These are phyloP conservation scores for Drosophila subobscura DNA, from an alignment of 1,140 invertebrate genomes.

Conservation along the genomic window DNA sequence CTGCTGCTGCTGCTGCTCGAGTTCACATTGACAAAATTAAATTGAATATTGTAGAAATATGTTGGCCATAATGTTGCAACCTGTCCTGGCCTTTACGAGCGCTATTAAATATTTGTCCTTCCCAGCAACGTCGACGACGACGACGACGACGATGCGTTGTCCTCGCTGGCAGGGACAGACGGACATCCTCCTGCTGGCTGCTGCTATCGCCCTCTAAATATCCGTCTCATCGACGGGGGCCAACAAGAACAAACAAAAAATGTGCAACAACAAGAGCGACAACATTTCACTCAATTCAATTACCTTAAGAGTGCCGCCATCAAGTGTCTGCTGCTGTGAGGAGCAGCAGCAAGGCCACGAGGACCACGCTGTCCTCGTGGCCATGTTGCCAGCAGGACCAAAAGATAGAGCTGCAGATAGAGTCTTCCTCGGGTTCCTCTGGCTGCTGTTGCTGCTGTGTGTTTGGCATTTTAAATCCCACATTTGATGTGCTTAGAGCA, in stretches of 20 bases:
- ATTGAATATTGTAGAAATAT: conserved; percentile 80
- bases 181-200: neutral
- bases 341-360: conserved; percentile 32
- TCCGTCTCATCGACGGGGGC: conserved; percentile 66
- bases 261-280: conserved; percentile 53
- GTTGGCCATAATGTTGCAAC: conserved; percentile 70
- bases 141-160: conserved; percentile 51
- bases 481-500: conserved; percentile 79
- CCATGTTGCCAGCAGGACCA: conserved; percentile 10
- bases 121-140: conserved; percentile 31
- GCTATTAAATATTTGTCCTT: conserved; percentile 74
- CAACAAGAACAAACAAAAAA: conserved; percentile 43
- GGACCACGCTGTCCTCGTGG: conserved; percentile 4
- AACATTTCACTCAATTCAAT: conserved; percentile 82
- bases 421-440: conserved; percentile 10
- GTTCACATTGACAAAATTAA: conserved; percentile 72
- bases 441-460: conserved; percentile 45
- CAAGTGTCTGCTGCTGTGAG: conserved; percentile 66
- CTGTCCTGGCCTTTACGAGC: conserved; percentile 49
- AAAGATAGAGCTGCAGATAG: conserved; percentile 15
- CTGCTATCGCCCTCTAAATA: conserved; percentile 59
- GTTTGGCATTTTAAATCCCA: conserved; percentile 80
- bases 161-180: conserved; percentile 15
- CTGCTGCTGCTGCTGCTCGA: conserved; percentile 17
- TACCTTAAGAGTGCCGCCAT: conserved; percentile 81